phyloP scores from a whole-genome alignment of 2,888 invertebrate genomes.

The Aricia artaxerxes region DNA sequence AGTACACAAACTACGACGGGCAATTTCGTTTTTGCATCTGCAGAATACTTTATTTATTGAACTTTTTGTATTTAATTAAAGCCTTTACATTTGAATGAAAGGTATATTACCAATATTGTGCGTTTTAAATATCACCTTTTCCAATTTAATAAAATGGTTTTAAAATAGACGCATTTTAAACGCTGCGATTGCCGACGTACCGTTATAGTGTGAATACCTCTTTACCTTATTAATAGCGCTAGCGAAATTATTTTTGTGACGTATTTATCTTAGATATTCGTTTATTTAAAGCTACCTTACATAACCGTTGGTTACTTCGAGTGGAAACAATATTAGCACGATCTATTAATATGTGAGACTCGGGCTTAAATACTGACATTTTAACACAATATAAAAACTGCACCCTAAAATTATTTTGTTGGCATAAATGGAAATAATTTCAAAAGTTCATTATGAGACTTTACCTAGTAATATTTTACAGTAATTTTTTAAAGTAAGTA shows the following conservation, averaged over 20 bases:
- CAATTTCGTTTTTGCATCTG: background rate
- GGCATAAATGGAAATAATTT: background rate
- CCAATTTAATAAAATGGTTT: background rate
- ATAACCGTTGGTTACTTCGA: conserved; percentile 16
- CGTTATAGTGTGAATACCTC: background rate
- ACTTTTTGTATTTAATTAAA: background rate
- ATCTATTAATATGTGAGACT: background rate
- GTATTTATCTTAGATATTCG: conserved; percentile 4
- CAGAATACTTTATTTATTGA: background rate
- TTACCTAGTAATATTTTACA: background rate
- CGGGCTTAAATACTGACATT: background rate
- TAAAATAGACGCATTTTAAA: background rate
- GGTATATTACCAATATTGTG: background rate
- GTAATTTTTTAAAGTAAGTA: background rate
- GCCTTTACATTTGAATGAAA: background rate
- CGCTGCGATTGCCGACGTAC: background rate
- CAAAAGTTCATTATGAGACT: background rate
- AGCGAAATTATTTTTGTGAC: conserved; percentile 17
- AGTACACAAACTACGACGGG: background rate
- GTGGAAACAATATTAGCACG: conserved; percentile 3
- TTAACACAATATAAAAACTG: background rate
- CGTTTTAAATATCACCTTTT: background rate
- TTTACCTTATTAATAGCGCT: background rate
- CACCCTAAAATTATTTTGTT: background rate
- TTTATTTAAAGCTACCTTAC: conserved; percentile 25